These are phyloP conservation scores for Ecliptopera silaceata DNA, from an alignment of 2,888 invertebrate genomes.

Conservation along the genomic window DNA sequence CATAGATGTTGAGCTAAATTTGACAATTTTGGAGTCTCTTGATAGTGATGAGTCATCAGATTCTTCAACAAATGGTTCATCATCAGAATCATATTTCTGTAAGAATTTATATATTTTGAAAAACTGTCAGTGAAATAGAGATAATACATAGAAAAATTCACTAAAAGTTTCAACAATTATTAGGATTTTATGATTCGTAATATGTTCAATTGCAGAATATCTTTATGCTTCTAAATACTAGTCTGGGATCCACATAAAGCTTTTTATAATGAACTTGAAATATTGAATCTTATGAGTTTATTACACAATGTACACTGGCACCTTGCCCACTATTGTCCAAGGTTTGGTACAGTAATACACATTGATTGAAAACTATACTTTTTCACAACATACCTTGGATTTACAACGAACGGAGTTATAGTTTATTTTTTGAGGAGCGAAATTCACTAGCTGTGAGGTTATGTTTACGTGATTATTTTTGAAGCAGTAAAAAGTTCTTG, in stretches of 20 bases:
- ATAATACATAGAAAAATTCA: too few species aligned
- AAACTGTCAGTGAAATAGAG: too few species aligned
- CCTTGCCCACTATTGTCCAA: too few species aligned
- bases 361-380: background rate
- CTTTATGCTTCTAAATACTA: too few species aligned
- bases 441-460: slow-evolving; percentile 43
- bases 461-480: slow-evolving; percentile 50
- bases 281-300: too few species aligned
- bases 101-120: background rate
- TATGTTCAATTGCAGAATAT: too few species aligned
- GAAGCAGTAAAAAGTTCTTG: slow-evolving; percentile 35
- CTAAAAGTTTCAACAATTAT: too few species aligned
- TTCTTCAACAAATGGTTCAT: slow-evolving; percentile 72
- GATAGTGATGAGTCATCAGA: slow-evolving; percentile 59
- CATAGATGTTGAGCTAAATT: slow-evolving; percentile 85
- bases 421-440: slow-evolving; percentile 32
- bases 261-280: too few species aligned
- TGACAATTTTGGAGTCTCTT: slow-evolving; percentile 86
- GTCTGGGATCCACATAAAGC: too few species aligned
- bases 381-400: slow-evolving; percentile 58
- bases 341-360: too few species aligned
- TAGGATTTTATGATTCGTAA: too few species aligned
- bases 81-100: slow-evolving; percentile 78
- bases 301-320: too few species aligned
- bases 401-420: slow-evolving; percentile 52